Evolutionary conservation across 2,113 vertebrate genomes (phyloP), one percentile per base, ranked within the genome.

Genomic region (Scatophagus argus): DNA sequence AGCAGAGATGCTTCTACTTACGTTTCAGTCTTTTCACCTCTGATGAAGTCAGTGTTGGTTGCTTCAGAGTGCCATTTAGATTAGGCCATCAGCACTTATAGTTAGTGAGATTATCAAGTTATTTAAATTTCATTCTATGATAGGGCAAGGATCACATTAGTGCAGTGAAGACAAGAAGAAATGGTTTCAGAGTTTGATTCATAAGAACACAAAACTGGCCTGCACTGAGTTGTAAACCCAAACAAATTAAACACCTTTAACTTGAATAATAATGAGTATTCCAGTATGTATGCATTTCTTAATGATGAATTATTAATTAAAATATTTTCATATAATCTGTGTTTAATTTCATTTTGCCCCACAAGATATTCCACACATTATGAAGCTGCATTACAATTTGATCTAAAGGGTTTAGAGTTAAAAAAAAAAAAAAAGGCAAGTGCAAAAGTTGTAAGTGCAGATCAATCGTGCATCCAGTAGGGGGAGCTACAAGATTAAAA

Each of bases 21-120:
- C 2, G 59, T 83, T 81, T 79, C 77, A 85, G 52, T 36, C 34
- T 61, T 71, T 74, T 66, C 12, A 46, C 31, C 34, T 43, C 51
- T 52, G 13, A 70, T 69, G 34, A 77, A 59, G 47, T 55, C 59
- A 69, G 27, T 61, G 11, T 67, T 43, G 75, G 44, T 59, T 81
- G 27, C 47, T 64, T 39, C n/a, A n/a, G 39, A 73, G 9, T 82
- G 55, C 44, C 36, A 46, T 83, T 81, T 63, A 66, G 21, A 38
- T 34, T 58, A 58, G 13, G 46, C 61, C 58, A 11, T 79, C 56
- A 67, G 49, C 27, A 39, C 34, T 60, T 49, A 31, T 27, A 41
- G 31, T 68, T 21, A 11, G 41, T 9, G 21, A 21, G 25, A 32
- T 65, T 51, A 75, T 77, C 6, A 14, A 4, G 43, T 71, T 63